A percentile compares a stretch with the other conserved stretches of the same genome.
phyloP scores from a whole-genome alignment of 2,888 invertebrate species.

The Drosophila paranaensis region DNA sequence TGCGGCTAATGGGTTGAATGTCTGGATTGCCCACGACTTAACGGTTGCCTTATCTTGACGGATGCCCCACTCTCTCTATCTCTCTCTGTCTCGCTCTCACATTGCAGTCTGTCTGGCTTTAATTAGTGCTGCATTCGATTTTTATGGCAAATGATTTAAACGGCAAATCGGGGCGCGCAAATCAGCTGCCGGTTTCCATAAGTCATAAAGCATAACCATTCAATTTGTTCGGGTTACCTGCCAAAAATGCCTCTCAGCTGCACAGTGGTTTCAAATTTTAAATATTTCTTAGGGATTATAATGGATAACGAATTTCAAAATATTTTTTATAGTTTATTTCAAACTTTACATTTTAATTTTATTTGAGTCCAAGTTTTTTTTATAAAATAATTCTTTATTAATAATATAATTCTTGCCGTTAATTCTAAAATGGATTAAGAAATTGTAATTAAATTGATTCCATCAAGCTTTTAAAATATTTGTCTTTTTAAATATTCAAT shows the following conservation, averaged over 20 bases:
- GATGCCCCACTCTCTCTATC: background rate
- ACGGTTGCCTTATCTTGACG: constrained; percentile 51
- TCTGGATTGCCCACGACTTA: constrained; percentile 51
- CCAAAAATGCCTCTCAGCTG: constrained; percentile 44
- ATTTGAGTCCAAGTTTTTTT: too few relatives aligned
- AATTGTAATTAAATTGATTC: too few relatives aligned
- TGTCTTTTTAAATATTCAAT: too few relatives aligned
- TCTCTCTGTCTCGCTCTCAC: constrained; percentile 1
- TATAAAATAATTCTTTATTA: too few relatives aligned
- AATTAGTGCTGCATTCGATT: constrained; percentile 69
- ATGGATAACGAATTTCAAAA: too few relatives aligned
- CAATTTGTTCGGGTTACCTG: constrained; percentile 63
- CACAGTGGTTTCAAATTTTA: constrained; percentile 30
- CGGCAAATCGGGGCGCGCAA: constrained; percentile 64
- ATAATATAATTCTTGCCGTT: too few relatives aligned
- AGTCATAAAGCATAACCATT: constrained; percentile 76
- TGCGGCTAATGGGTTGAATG: constrained; percentile 42
- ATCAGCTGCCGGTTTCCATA: constrained; percentile 78
- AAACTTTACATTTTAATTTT: too few relatives aligned
- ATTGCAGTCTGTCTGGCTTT: constrained; percentile 44
- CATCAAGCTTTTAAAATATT: too few relatives aligned
- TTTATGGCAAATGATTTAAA: constrained; percentile 67
- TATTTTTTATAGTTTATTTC: too few relatives aligned
- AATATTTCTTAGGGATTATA: background rate
- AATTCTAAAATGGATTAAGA: too few relatives aligned